Conservation (phyloP, 2,888 invertebrate genomes). For the Tachina grossa region DNA sequence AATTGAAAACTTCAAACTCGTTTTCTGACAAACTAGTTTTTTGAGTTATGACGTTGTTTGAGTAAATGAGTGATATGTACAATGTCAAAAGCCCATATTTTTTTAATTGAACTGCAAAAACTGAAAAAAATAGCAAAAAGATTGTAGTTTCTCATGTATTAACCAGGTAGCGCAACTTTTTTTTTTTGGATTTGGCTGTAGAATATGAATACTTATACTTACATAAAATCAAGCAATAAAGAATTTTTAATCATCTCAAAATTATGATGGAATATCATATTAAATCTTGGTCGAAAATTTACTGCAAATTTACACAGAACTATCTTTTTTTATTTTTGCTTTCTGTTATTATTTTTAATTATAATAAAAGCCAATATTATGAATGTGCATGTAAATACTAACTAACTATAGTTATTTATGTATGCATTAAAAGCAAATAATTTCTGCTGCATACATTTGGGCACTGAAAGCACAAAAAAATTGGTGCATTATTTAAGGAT, state of each 20-base stretch:
- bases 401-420: conserved; percentile 36
- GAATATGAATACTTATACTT: no score
- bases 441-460: conserved; percentile 42
- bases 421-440: conserved; percentile 38
- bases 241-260: neutral
- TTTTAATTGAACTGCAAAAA: no score
- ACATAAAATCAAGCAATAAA: neutral
- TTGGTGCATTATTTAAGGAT: conserved; percentile 35
- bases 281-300: conserved; percentile 12
- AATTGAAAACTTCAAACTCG: no score
- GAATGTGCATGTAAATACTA: conserved; percentile 6
- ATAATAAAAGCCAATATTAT: conserved; percentile 43
- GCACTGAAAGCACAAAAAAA: neutral
- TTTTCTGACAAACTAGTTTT: no score
- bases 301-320: neutral
- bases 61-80: no score
- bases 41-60: no score
- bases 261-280: neutral
- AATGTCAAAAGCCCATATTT: no score
- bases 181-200: no score
- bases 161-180: no score
- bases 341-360: conserved; percentile 39
- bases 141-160: no score
- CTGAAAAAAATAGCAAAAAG: neutral
- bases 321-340: neutral